Conservation (phyloP, 2,888 invertebrate genomes). For the Mamestra brassicae region DNA sequence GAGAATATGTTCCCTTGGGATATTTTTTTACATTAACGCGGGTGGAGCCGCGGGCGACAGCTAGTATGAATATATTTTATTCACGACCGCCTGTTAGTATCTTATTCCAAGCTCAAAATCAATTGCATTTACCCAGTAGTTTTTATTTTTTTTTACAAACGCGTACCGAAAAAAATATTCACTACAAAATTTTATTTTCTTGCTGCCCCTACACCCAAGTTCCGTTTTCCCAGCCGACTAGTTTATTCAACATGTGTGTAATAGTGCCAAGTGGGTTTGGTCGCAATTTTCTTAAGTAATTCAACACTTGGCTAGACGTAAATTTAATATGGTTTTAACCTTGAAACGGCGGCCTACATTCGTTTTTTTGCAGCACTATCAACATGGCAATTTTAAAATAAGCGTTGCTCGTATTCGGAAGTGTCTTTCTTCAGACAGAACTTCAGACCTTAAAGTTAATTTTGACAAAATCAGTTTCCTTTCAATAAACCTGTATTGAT, state of each 20-base stretch:
- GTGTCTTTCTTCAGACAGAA: too few species aligned
- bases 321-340: constrained; percentile 64
- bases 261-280: constrained; percentile 71
- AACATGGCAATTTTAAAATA: constrained; percentile 5
- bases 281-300: constrained; percentile 77
- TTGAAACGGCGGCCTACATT: constrained; percentile 56
- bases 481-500: constrained; percentile 3
- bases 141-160: too few species aligned
- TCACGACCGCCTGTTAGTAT: too few species aligned
- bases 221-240: constrained; percentile 78
- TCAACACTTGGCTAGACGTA: constrained; percentile 65
- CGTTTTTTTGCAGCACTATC: constrained; percentile 33
- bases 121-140: too few species aligned
- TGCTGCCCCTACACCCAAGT: constrained; percentile 72
- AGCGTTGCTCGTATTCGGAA: constrained; percentile 27
- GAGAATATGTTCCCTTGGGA: too few species aligned
- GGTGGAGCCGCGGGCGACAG: too few species aligned
- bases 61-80: too few species aligned
- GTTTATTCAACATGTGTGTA: constrained; percentile 73
- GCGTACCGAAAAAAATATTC: too few species aligned
- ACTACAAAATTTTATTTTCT: constrained; percentile 28
- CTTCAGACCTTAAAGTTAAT: constrained; percentile 5
- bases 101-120: too few species aligned
- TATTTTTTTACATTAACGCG: too few species aligned
- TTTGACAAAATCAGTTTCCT: constrained; percentile 14